Base-by-base conservation (phyloP, 1,140 invertebrate species). In the Araneus ventricosus region DNA sequence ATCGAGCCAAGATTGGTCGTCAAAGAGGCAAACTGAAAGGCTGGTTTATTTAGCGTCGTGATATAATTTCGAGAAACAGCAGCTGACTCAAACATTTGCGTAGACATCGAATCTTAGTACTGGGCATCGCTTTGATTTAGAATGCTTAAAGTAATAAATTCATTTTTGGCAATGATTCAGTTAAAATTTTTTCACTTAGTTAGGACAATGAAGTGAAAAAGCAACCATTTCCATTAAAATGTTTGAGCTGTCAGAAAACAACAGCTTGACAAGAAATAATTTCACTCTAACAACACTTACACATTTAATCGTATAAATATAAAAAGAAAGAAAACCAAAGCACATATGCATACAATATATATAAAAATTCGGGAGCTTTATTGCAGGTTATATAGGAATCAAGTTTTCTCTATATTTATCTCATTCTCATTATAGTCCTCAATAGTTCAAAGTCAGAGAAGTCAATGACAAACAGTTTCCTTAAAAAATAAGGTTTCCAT, bases 341-440 rank as follows among this genome's bases (percentile, higher is more conserved):
- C 37, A 41, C 59, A 70, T 67, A 86, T 57, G 59, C 82, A 86
- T 88, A 88, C 30, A 93, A 67, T 80, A 59, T 93, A 88, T 93
- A 93, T 87, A 93, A 93, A 93, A 93, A 87, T 87, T 93, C 84
- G 91, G 91, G 85, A 93, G 84, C 67, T 57, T 93, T 93, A 93
- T 93, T 93, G 91, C 91, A 93, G 91, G 61, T 88, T 93, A 87
- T 79, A 93, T 93, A 93, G 91, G 91, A 93, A 93, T 93, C 91
- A 88, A 70, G 90, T 92, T 93, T 87, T 93, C 63, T 87, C 91
- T 93, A 67, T 91, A 52, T 91, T 45, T 52, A 52, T 52, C 8
- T 70, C 41, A 61, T 80, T 88, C 88, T 75, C 70, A 37, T 90
- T 45, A 41, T 59, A 70, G 61, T 70, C 34, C 37, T 24, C 34